Evolutionary conservation across 2,113 vertebrate genomes (phyloP).

Genomic region (Helogale parvula): DNA sequence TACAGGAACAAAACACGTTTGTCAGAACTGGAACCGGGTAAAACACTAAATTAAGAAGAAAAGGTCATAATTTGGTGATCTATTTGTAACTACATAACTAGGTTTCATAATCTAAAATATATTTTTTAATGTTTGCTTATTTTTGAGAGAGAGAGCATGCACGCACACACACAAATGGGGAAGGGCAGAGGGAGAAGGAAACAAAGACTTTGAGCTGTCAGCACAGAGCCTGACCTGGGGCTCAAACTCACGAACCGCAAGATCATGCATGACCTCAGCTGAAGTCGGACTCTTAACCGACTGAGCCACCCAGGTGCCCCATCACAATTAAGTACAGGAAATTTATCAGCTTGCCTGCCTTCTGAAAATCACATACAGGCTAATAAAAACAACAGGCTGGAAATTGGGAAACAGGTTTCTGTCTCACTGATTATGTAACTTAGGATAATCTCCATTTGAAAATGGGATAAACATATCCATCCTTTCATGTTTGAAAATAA

Average conservation of each 20-base stretch:
- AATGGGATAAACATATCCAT: background rate
- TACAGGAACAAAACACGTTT: conserved; percentile 27
- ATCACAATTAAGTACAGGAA: background rate
- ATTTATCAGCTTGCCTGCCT: background rate
- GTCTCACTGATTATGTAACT: background rate
- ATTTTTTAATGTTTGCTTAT: too few relatives aligned
- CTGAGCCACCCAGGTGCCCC: too few relatives aligned
- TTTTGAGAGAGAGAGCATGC: too few relatives aligned
- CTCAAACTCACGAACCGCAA: too few relatives aligned
- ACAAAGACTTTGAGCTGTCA: too few relatives aligned
- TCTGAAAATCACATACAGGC: background rate
- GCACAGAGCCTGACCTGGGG: too few relatives aligned
- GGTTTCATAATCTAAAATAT: background rate
- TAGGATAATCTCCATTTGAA: conserved; percentile 25
- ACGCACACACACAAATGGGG: too few relatives aligned
- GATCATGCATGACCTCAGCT: too few relatives aligned
- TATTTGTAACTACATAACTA: background rate
- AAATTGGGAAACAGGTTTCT: background rate
- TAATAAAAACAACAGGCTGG: background rate
- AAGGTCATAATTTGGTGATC: background rate
- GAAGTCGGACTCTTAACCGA: too few relatives aligned
- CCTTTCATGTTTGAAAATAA: conserved; percentile 34
- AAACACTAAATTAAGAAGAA: background rate
- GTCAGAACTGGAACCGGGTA: background rate
- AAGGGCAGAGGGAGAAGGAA: too few relatives aligned